Percentiles rank a stretch among this genome's conserved stretches.
These are phyloP conservation scores for Drosophila mayri DNA, from an alignment of 1,140 invertebrate species.

Conservation along the genomic window DNA sequence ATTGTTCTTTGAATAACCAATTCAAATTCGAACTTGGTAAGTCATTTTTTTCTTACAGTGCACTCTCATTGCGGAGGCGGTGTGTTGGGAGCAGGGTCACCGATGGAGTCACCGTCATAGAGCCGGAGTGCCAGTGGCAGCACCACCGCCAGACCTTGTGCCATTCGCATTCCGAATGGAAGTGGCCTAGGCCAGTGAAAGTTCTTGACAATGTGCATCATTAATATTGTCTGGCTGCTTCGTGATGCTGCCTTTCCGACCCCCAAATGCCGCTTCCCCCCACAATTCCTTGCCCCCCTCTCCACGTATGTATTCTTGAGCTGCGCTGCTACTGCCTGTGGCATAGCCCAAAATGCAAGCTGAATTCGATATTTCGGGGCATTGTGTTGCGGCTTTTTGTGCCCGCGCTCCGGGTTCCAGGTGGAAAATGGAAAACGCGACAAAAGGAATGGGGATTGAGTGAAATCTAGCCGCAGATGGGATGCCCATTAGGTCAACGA, in stretches of 20 bases:
- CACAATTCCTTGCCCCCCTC: background rate
- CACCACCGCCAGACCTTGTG: slow-evolving; percentile 43
- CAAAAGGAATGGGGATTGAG: slow-evolving; percentile 25
- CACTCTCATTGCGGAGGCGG: slow-evolving; percentile 1
- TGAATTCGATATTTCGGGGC: slow-evolving; percentile 68
- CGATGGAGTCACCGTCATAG: slow-evolving; percentile 15
- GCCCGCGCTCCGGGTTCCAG: slow-evolving; percentile 36
- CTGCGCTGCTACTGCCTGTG: slow-evolving; percentile 39
- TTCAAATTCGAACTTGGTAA: no score
- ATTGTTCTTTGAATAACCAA: no score
- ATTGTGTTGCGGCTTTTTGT: slow-evolving; percentile 54
- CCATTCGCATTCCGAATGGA: slow-evolving; percentile 67
- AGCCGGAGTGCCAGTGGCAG: slow-evolving; percentile 29
- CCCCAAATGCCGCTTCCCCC: background rate
- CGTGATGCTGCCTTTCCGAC: slow-evolving; percentile 37
- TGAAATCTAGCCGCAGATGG: slow-evolving; percentile 49
- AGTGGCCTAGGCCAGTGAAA: slow-evolving; percentile 78
- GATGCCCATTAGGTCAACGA: slow-evolving; percentile 37
- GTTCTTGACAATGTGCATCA: slow-evolving; percentile 82
- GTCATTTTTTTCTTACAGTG: background rate
- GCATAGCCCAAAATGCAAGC: slow-evolving; percentile 59
- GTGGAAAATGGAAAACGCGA: slow-evolving; percentile 29
- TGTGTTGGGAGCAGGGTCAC: slow-evolving; percentile 9
- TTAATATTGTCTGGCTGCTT: slow-evolving; percentile 77
- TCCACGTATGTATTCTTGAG: slow-evolving; percentile 27